Evolutionary conservation across 1,140 invertebrate genomes (phyloP).

Genomic region (Hycleus cichorii): DNA sequence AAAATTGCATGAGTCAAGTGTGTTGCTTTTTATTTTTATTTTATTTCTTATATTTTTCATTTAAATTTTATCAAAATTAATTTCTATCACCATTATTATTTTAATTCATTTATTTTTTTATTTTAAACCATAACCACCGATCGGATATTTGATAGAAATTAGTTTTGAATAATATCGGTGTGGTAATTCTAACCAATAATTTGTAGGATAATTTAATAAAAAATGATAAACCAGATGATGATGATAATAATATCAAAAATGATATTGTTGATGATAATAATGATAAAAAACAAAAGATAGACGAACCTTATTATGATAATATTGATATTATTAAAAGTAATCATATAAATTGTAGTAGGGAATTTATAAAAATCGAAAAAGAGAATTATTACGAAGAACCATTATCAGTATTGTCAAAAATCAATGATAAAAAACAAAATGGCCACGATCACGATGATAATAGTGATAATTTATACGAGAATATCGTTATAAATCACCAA

Average conservation of each 20-base stretch:
- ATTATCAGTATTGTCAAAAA: slow-evolving; percentile 4
- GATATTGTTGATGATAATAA: too few relatives aligned
- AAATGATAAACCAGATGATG: background rate
- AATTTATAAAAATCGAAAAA: slow-evolving; percentile 22
- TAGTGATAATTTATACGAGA: too few relatives aligned
- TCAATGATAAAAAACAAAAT: slow-evolving; percentile 16
- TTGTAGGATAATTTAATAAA: slow-evolving; percentile 30
- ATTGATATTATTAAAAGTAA: slow-evolving; percentile 1
- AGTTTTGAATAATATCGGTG: background rate
- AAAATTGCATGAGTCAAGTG: slow-evolving; percentile 41
- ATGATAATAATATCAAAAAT: background rate
- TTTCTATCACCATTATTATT: too few relatives aligned
- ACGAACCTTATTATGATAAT: slow-evolving; percentile 20
- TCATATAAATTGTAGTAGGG: slow-evolving; percentile 6
- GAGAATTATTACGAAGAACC: slow-evolving; percentile 26
- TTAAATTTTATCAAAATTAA: background rate
- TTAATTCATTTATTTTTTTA: too few relatives aligned
- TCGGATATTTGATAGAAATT: too few relatives aligned
- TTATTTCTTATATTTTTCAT: slow-evolving; percentile 6
- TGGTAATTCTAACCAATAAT: slow-evolving; percentile 26
- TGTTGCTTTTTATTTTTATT: slow-evolving; percentile 32
- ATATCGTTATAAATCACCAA: too few relatives aligned
- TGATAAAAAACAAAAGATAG: slow-evolving; percentile 15
- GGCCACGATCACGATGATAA: slow-evolving; percentile 9
- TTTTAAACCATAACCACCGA: background rate